Conservation (phyloP, 2,113 vertebrate species). For the Semnornis frantzii region DNA sequence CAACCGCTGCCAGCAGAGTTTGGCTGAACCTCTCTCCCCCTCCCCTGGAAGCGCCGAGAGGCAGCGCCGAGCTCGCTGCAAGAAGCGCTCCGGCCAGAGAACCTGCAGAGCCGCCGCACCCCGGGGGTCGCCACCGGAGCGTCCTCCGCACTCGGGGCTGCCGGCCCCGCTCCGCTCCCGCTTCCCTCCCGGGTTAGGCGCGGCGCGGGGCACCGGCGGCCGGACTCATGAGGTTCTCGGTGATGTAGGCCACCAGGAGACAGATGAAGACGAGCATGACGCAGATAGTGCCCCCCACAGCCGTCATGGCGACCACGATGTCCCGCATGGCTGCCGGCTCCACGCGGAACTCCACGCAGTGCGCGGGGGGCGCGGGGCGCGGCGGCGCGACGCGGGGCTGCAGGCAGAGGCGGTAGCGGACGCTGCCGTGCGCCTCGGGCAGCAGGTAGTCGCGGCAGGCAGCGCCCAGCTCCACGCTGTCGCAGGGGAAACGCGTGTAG, state of each 20-base stretch:
- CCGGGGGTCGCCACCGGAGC: not conserved
- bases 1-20: not conserved
- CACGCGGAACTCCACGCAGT: slow-evolving; percentile 91
- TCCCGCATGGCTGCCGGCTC: slow-evolving; percentile 91
- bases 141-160: too few relatives aligned
- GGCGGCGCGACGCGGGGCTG: slow-evolving; percentile 68
- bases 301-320: slow-evolving; percentile 97
- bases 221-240: slow-evolving; percentile 89
- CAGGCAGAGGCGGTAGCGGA: slow-evolving; percentile 92
- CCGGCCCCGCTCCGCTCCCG: too few relatives aligned
- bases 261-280: slow-evolving; percentile 99
- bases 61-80: not conserved
- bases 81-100: not conserved
- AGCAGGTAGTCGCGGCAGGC: slow-evolving; percentile 90
- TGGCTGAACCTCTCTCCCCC: not conserved
- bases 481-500: slow-evolving; percentile 92
- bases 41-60: not conserved
- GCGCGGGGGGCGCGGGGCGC: slow-evolving; percentile 52
- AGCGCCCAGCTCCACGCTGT: slow-evolving; percentile 85
- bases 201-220: not conserved
- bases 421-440: slow-evolving; percentile 87
- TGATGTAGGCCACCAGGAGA: slow-evolving; percentile 95
- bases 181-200: not conserved
- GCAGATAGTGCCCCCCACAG: slow-evolving; percentile 95
- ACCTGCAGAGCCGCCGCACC: not conserved